Conservation (phyloP, 2,113 vertebrate genomes). For the Mesoclemmys tuberculata region DNA sequence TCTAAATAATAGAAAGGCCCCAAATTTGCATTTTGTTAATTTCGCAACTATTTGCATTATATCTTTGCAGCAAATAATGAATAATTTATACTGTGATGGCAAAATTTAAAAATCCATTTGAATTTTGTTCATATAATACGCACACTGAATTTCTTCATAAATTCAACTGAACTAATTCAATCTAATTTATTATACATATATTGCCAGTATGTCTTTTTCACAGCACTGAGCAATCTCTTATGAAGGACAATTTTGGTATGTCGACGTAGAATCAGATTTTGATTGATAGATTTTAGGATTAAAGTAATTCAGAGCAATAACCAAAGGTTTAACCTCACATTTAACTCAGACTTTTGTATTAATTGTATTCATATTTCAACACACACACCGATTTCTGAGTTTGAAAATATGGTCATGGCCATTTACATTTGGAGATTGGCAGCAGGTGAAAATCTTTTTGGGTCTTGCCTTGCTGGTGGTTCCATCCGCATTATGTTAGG, state of each 20-base stretch:
- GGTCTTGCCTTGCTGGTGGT: not conserved
- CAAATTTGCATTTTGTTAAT: not conserved
- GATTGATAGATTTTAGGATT: not conserved
- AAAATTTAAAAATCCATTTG: not conserved
- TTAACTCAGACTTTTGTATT: not conserved
- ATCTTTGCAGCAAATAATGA: not conserved
- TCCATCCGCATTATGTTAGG: not conserved
- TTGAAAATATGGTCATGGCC: not conserved
- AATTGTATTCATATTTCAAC: not conserved
- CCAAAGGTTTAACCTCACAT: not conserved
- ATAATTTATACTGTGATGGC: not conserved
- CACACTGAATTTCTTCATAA: not conserved
- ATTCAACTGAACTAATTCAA: not conserved
- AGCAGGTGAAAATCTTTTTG: not conserved
- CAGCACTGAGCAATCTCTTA: not conserved
- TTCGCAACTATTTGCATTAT: not conserved
- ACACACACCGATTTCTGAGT: not conserved
- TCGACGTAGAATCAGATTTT: not conserved
- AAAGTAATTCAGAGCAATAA: not conserved
- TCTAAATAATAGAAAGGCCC: not conserved
- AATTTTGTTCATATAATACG: not conserved
- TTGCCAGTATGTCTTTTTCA: not conserved
- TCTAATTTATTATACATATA: not conserved
- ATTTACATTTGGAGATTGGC: not conserved
- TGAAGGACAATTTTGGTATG: not conserved